Evolutionary conservation across 2,888 invertebrate species (phyloP), one percentile per base, ranked within the genome.

Genomic region (Stenoptilia bipunctidactyla): DNA sequence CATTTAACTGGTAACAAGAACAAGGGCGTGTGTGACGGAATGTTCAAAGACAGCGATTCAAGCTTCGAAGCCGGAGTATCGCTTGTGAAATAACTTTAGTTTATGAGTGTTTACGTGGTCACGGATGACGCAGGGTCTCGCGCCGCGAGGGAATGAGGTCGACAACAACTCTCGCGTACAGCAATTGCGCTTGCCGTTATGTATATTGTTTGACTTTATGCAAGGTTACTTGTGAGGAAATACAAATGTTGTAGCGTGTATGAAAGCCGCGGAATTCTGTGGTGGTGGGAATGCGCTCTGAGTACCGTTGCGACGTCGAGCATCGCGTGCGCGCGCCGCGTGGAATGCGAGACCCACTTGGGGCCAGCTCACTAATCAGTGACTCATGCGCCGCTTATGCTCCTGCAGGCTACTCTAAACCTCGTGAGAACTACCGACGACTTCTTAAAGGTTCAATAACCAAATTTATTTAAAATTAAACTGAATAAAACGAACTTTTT

Each of bases 301-400:
- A 77, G 80, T 83, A 82, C 83, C 83, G 83, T 82, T 83, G 74
- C 53, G 65, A 57, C 65, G 62, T 60, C 60, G 62, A 57, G 58
- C 61, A 52, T 56, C 59, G 57, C 61, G 51, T 54, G 57, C 55
- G 49, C 55, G 50, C 52, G 52, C 56, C 60, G 64, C 53, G 56
- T 58, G 80, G 83, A 79, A 80, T 82, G 80, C 71, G 70, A 75
- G 76, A 63, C 80, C 75, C 69, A 79, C 73, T 80, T 79, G 72
- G 62, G 56, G 55, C 63, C 57, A 58, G 56, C 56, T 56, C 57
- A 53, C 55, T 63, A 3, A 63, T 62, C 55, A 61, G 56, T 74
- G 73, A 79, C 69, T 75, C 77, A 76, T 66, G 63, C 66, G 51
- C 57, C 59, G 61, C 30, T n/a, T 8, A 30, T 12, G 9, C 30